Conservation (phyloP, 2,888 invertebrate species). For the Formica aserva region DNA sequence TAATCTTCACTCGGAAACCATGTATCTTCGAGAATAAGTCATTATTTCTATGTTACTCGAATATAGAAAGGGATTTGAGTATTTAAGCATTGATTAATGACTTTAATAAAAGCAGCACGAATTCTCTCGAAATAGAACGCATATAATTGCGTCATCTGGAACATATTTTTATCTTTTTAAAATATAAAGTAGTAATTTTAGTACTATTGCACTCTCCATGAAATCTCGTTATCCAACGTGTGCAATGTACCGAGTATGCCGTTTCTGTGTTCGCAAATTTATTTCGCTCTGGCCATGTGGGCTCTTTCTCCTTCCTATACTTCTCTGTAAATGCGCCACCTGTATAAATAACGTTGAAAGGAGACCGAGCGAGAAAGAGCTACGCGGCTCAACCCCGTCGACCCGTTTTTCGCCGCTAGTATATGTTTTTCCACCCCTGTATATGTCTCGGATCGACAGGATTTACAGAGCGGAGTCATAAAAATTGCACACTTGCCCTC, state of each 20-base stretch:
- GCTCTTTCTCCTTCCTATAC: constrained; percentile 15
- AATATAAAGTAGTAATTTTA: not conserved
- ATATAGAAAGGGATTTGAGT: not conserved
- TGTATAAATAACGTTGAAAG: constrained; percentile 43
- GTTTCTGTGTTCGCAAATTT: constrained; percentile 29
- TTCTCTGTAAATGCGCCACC: constrained; percentile 7
- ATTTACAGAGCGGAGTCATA: constrained; percentile 44
- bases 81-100: not conserved
- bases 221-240: not conserved
- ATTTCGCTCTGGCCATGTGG: constrained; percentile 12
- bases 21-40: not conserved
- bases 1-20: not conserved
- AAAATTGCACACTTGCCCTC: constrained; percentile 46
- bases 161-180: not conserved
- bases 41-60: not conserved
- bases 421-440: constrained; percentile 26
- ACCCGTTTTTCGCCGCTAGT: constrained; percentile 12
- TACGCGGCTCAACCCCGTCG: not conserved
- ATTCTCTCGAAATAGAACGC: not conserved
- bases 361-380: constrained; percentile 8
- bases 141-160: too few species aligned
- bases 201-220: not conserved
- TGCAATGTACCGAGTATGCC: not conserved
- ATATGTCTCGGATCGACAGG: constrained; percentile 35
- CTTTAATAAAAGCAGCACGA: not conserved